Evolutionary conservation across 2,797 vertebrate species (phyloP), one percentile per base, ranked within the genome.

Genomic region (Bryconaethiops microstoma): DNA sequence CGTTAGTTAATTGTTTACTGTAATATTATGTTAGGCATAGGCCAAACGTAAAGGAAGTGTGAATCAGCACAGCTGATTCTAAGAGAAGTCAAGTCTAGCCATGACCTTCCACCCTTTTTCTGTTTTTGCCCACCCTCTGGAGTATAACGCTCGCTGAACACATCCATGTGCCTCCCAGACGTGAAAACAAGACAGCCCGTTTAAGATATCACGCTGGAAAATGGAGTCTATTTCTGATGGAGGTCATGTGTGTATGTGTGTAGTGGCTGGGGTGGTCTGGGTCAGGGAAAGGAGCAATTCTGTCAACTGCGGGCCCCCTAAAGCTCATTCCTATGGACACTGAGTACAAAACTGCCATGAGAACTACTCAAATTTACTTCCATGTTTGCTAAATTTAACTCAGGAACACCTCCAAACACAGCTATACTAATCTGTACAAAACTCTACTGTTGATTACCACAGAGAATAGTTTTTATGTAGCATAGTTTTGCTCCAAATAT

Each of bases 101-200:
- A 1, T 76, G 71, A 80, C 77, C 64, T 80, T 9, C 55, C 42
- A 65, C 67, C 74, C 48, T 74, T 62, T 45, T 73, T 74, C 63
- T 82, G 83, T 78, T 83, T 71, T 73, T 9, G 63, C 73, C n/a
- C 42, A 23, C 65, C 10, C 29, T 19, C 64, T 67, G 76, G 71
- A 59, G 21, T 6, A 8, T 35, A 65, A 52, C 42, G 12, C n/a
- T 13, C 48, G 54, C 50, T 25, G 12, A 50, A 72, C 12, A 29
- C 68, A 8, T 35, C 39, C 62, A 35, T 29, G 16, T 21, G 12
- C 74, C 42, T 67, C 45, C 16, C 45, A 50, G 21, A 54, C 8
- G 17, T 12, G 13, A 25, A 50, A 72, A 16, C 69, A 52, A 35
- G 69, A 29, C 5, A 48, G 68, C 9, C 68, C 13, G 50, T 50